phyloP scores from a whole-genome alignment of 2,113 vertebrate genomes.

The Sylvicapra grimmia region DNA sequence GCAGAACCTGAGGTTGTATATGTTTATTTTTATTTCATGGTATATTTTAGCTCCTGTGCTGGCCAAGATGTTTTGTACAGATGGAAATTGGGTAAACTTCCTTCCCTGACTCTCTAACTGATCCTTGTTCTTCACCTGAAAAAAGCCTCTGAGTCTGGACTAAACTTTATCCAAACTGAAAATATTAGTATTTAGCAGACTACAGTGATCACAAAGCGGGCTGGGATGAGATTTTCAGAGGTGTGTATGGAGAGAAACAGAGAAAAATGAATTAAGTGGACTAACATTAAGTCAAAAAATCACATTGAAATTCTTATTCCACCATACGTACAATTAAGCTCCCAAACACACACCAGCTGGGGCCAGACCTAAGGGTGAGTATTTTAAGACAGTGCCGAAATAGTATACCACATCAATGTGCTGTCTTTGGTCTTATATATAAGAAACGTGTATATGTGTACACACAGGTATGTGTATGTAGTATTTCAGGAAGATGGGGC shows the following conservation, averaged over 20 bases:
- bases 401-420: fast-evolving
- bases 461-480: fast-evolving
- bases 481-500: not conserved
- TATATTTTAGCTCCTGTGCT: not conserved
- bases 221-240: not conserved
- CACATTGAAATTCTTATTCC: not conserved
- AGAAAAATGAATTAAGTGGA: not conserved
- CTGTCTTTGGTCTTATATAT: not conserved
- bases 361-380: not conserved
- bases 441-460: no score
- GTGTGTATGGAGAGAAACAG: not conserved
- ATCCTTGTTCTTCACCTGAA: not conserved
- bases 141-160: not conserved
- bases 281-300: not conserved
- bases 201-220: not conserved
- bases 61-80: not conserved
- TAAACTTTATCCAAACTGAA: not conserved
- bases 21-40: not conserved
- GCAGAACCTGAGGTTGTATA: not conserved
- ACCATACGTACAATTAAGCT: not conserved
- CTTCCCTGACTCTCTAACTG: not conserved
- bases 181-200: not conserved
- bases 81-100: not conserved
- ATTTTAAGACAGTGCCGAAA: not conserved
- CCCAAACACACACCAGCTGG: not conserved